Conservation (phyloP, 2,888 invertebrate species). For the Cabera pusaria region DNA sequence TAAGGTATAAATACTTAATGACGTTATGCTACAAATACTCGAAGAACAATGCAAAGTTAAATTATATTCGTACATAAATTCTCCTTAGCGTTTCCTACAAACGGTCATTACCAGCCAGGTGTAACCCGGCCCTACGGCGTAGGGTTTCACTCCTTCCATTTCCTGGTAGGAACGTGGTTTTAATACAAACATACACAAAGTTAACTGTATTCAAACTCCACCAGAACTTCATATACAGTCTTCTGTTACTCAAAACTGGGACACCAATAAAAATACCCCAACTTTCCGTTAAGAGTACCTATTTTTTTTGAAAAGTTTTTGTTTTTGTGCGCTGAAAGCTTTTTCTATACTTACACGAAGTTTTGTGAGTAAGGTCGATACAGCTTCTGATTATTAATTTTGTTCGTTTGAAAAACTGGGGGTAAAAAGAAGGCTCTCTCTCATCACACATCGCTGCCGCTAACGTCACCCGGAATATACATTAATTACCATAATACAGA, state of each 20-base stretch:
- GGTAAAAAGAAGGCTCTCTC: too few species aligned
- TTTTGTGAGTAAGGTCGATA: too few species aligned
- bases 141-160: constrained; percentile 18
- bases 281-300: constrained; percentile 6
- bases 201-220: constrained; percentile 1
- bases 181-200: constrained; percentile 17
- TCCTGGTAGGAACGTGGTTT: constrained; percentile 22
- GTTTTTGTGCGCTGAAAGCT: constrained; percentile 4
- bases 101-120: constrained; percentile 7
- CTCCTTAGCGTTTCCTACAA: too few species aligned
- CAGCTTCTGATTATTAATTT: too few species aligned
- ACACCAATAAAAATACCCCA: constrained; percentile 8
- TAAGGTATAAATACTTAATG: too few species aligned
- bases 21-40: too few species aligned
- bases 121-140: constrained; percentile 3
- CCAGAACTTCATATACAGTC: constrained; percentile 2
- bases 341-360: constrained; percentile 3
- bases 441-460: too few species aligned
- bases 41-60: constrained; percentile 5
- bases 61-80: background rate
- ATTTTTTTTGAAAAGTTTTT: constrained; percentile 4
- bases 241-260: constrained; percentile 4
- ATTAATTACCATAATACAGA: background rate
- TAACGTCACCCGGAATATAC: too few species aligned
- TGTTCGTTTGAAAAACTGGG: too few species aligned